Evolutionary conservation across 2,888 invertebrate genomes (phyloP), one percentile per base, ranked within the genome.

Genomic region (Chrysina gloriosa): DNA sequence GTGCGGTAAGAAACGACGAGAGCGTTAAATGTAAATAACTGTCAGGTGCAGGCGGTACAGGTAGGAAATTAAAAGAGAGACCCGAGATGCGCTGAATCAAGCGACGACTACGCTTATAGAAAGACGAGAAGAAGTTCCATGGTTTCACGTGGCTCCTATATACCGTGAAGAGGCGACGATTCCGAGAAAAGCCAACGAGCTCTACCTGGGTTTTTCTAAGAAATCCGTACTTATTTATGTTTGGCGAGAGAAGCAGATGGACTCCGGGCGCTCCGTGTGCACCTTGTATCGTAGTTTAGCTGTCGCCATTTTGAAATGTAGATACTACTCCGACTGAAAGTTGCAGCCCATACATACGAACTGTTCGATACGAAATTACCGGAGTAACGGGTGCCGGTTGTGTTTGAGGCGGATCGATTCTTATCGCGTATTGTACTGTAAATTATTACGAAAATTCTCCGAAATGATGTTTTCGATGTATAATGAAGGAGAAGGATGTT

Each of bases 161-260:
- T 54, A 65, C 68, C 65, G 65, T 48, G 48, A 48, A 48, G 39
- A 67, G 63, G 65, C 66, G 63, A 23, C 9, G 68, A 54, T 71
- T 71, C 72, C 21, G 16, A 56, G 70, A 71, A 71, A 68, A 66
- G 65, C 65, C 72, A 69, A 71, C 71, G 70, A 70, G 69, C 72
- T 70, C 67, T 71, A 72, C 74, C 73, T 73, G 14, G 73, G 34
- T 31, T 56, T 70, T 74, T 74, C 74, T 67, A 19, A 61, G 73
- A 73, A 73, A 68, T 68, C 47, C 63, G 58, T 65, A 31, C 48
- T 64, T 63, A 71, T 69, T 71, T 68, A 66, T 65, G 67, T 65
- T 54, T 71, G 67, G 70, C 29, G 50, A 65, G n/a, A n/a, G 70
- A 70, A 71, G 48, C 67, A 23, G 50, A 54, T 42, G 52, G 68